phyloP scores from a whole-genome alignment of 1,140 invertebrate species.

The Tetranychus cinnabarinus region DNA sequence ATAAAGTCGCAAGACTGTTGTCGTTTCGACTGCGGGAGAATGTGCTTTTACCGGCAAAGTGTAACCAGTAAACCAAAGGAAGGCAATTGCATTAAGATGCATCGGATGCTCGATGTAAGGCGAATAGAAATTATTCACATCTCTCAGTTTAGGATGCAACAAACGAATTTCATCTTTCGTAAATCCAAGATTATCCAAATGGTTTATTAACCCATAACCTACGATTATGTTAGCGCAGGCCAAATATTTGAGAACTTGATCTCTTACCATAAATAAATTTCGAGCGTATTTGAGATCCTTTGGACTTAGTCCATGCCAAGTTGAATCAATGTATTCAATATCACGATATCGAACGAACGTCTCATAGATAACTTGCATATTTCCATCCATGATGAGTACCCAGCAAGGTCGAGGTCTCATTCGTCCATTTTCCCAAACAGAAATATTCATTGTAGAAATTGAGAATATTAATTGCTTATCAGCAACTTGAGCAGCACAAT shows the following conservation, averaged over 20 bases:
- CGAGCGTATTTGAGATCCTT: neutral
- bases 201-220: neutral
- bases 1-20: too few relatives aligned
- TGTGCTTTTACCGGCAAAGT: too few relatives aligned
- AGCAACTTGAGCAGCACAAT: too few relatives aligned
- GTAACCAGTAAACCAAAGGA: too few relatives aligned
- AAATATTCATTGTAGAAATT: too few relatives aligned
- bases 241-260: neutral
- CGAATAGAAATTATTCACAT: neutral
- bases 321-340: neutral
- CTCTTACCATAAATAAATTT: neutral
- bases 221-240: neutral
- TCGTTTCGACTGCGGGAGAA: too few relatives aligned
- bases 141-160: neutral
- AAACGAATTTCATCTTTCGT: neutral
- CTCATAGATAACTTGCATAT: neutral
- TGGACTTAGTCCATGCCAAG: neutral
- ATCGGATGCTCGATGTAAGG: too few relatives aligned
- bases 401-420: neutral
- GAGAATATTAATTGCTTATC: too few relatives aligned
- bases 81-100: too few relatives aligned
- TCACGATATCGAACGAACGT: neutral
- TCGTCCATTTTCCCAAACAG: too few relatives aligned
- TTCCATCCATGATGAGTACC: neutral
- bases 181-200: neutral